Base-by-base conservation (phyloP, 2,888 invertebrate genomes). In the Epistrophe grossulariae region DNA sequence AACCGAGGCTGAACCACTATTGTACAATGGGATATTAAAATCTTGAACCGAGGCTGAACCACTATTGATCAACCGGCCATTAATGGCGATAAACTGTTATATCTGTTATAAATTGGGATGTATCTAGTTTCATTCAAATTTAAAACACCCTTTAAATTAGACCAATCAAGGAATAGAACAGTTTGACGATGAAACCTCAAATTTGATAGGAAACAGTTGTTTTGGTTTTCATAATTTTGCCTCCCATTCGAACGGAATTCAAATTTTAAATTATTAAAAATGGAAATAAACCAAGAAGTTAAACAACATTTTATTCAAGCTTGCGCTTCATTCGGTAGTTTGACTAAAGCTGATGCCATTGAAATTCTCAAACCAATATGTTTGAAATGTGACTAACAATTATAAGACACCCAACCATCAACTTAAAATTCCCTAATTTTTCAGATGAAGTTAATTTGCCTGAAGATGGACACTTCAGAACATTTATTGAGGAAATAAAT, bases 291-390 rank as follows among this genome's bases (percentile, higher is more conserved):
- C 28, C 57, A 77, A 38, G 80, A 87, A 55, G 82, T 89, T 11
- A 88, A 89, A 68, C 88, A 88, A 70, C 88, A 84, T 4, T 90
- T 90, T 72, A 59, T 91, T 10, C 90, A 90, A 78, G 77, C 89
- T 1, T 89, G 89, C 15, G 88, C 90, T 10, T 87, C 88, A 35
- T 88, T 89, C 50, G 90, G 90, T 6, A 72, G 81, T 17, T 52
- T 91, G 13, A 81, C 66, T 4, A 70, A 70, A 15, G 66, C 79
- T 10, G 76, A 59, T 3, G 72, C 89, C 0, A 31, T 88, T 7
- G 71, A 88, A 10, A 83, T 90, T 40, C 8, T 90, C 10, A 78
- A 57, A 11, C 76, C 73, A 31, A 88, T 90, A 48, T 90, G 89
- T 48, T 68, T 74, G 6, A 88, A 89, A 79, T 89, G 90, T 90